phyloP scores from a whole-genome alignment of 2,797 vertebrate species.

The Galago senegalensis region DNA sequence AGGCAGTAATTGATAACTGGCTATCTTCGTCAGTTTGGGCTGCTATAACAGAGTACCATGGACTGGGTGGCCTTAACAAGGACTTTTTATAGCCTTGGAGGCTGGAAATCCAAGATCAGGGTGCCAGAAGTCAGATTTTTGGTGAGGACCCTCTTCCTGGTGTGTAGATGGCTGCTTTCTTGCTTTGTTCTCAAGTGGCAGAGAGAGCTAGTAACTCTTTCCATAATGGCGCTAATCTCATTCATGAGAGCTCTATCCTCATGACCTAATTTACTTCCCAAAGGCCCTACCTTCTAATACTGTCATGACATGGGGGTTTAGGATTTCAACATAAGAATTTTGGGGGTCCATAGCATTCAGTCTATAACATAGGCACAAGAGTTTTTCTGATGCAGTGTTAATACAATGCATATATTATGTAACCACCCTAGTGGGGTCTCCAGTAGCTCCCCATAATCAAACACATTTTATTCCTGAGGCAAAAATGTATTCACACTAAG shows the following conservation, averaged over 20 bases:
- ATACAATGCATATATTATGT: neutral
- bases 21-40: neutral
- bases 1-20: neutral
- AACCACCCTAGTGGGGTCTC: neutral
- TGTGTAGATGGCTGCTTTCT: neutral
- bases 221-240: neutral
- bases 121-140: neutral
- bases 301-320: neutral
- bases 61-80: neutral
- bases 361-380: neutral
- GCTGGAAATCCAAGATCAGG: neutral
- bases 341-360: no score
- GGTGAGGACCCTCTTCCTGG: neutral
- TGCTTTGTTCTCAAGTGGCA: neutral
- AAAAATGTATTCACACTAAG: slow-evolving; percentile 4
- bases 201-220: neutral
- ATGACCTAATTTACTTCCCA: neutral
- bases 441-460: neutral
- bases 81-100: neutral
- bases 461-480: neutral
- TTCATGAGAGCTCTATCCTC: neutral
- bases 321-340: neutral
- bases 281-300: neutral
- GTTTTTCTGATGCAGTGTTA: neutral
- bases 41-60: neutral